Percentiles rank a stretch among this genome's conserved stretches.
Conservation (phyloP, 2,888 invertebrate genomes). For the Agriopis marginaria region DNA sequence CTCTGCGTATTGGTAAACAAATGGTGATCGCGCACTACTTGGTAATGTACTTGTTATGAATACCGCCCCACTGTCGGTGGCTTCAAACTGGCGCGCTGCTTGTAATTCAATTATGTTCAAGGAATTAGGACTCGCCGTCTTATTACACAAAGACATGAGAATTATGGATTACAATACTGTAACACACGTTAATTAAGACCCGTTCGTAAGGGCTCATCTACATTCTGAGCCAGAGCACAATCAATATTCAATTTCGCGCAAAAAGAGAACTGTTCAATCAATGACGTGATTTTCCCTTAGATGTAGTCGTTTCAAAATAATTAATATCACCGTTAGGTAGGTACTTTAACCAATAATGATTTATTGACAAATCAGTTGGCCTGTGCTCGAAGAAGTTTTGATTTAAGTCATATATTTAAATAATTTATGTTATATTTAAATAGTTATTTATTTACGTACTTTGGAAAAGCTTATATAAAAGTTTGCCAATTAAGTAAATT, state of each 20-base stretch:
- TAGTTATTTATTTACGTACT: too few species aligned
- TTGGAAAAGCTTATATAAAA: too few species aligned
- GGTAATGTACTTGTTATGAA: conserved; percentile 52
- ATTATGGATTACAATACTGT: conserved; percentile 26
- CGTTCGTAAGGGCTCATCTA: conserved; percentile 9
- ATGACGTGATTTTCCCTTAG: not conserved
- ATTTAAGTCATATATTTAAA: too few species aligned
- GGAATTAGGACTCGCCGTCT: conserved; percentile 60
- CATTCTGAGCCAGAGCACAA: not conserved
- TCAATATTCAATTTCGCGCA: conserved; percentile 1
- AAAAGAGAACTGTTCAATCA: too few species aligned
- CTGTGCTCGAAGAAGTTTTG: too few species aligned
- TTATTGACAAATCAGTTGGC: too few species aligned
- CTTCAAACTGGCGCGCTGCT: conserved; percentile 57
- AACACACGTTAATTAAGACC: conserved; percentile 17
- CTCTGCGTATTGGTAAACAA: conserved; percentile 83
- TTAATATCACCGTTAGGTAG: too few species aligned
- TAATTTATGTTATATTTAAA: too few species aligned
- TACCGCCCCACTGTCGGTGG: conserved; percentile 44
- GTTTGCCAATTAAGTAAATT: too few species aligned
- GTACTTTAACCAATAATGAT: too few species aligned
- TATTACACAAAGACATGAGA: conserved; percentile 43
- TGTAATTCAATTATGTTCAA: conserved; percentile 75
- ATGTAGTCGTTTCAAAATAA: not conserved
- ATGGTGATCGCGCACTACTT: conserved; percentile 57